Evolutionary conservation across 2,113 vertebrate species (phyloP).

Genomic region (Alexandromys fortis): DNA sequence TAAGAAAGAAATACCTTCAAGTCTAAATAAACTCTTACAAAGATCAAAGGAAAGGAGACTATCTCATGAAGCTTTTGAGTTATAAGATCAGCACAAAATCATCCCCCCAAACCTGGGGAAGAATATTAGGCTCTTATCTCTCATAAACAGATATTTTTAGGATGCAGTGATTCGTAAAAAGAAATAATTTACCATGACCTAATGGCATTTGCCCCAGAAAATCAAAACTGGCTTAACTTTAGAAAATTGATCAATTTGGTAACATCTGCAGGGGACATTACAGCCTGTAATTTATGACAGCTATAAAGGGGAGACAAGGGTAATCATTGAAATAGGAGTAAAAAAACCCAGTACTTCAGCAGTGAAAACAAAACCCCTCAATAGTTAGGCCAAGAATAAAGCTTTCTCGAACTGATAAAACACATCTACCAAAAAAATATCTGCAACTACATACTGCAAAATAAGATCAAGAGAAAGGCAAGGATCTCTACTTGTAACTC

Average conservation of each 20-base stretch:
- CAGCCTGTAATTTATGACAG: neutral
- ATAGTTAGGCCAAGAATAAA: neutral
- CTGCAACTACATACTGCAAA: neutral
- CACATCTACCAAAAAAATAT: neutral
- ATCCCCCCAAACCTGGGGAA: neutral
- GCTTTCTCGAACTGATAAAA: neutral
- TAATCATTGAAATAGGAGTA: neutral
- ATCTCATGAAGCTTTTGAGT: neutral
- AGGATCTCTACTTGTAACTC: neutral
- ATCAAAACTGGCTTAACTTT: constrained; percentile 11
- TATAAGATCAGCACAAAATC: neutral
- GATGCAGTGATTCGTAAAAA: neutral
- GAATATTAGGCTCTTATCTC: neutral
- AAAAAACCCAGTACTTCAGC: neutral
- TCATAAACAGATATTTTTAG: neutral
- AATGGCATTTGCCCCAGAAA: neutral
- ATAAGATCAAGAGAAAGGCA: neutral
- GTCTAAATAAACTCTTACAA: neutral
- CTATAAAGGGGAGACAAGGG: neutral
- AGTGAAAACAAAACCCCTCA: neutral
- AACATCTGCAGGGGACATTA: neutral
- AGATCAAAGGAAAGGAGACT: neutral
- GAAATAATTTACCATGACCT: neutral
- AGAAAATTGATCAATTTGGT: neutral
- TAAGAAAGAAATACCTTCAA: neutral